Base-by-base conservation (phyloP, 2,113 vertebrate genomes). In the Eulemur macaco region DNA sequence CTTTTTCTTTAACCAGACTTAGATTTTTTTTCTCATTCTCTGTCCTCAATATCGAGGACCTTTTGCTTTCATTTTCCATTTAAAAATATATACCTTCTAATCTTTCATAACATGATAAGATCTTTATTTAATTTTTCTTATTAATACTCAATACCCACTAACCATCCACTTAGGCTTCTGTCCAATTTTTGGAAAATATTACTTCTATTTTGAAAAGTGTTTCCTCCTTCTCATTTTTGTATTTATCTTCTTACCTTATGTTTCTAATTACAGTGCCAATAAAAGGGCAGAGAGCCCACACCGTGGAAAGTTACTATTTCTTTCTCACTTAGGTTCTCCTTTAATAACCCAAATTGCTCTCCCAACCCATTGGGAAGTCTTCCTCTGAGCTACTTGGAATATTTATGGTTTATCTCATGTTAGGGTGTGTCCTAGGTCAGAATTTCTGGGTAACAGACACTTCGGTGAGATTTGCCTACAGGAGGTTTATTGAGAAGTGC, bases 21-120 rank as follows among this genome's bases (percentile, higher is more conserved):
- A 84, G 34, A 20, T 39, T 23, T 82, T 86, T 54, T 91, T 37
- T 29, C 37, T 87, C 69, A 81, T 73, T 66, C 39, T 86, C 31
- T 80, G n/a, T 77, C 34, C 23, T 80, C 15, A 39, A 82, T 37
- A 82, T 68, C 23, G 3, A 92, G 31, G n/a, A 18, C 10, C 15
- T 60, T 86, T 92, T 81, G 10, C 47, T 81, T 90, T 76, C 18
- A 56, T 93, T 96, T 80, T 86, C 45, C 89, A 18, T 86, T 92
- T 73, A 42, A 93, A 81, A 94, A 71, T 37, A 78, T 37, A 78
- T 63, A 56, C 64, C 63, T 56, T 58, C 64, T 42, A 63, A 82
- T 60, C 34, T 73, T 60, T 82, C 31, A 37, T 21, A 47, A 54
- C 23, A 37, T 52, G 37, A 11, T 52, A 81, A 92, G 2, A 86